A percentile compares a stretch with the other conserved stretches of the same genome.
Evolutionary conservation across 2,888 invertebrate species (phyloP).

Genomic region (Chesias legatella): DNA sequence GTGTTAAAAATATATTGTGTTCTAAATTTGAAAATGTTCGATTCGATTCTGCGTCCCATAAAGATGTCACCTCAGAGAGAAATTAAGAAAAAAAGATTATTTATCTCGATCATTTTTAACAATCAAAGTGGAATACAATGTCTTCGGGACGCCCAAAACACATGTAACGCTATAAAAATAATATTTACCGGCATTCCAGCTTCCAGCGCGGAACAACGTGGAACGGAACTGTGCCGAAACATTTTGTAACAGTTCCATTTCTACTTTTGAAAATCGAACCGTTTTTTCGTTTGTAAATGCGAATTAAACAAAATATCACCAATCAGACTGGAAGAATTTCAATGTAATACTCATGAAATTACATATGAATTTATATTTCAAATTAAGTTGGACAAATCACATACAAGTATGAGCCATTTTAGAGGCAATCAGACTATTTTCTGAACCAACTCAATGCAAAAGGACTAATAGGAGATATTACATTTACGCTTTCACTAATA

Average conservation of each 20-base stretch:
- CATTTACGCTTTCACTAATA: constrained; percentile 39
- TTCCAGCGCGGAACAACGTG: constrained; percentile 13
- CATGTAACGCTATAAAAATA: constrained; percentile 30
- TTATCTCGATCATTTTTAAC: constrained; percentile 41
- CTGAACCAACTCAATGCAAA: too few relatives aligned
- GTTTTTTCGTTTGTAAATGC: too few relatives aligned
- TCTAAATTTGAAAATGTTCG: constrained; percentile 26
- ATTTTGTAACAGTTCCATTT: constrained; percentile 22
- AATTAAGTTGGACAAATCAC: too few relatives aligned
- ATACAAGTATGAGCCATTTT: too few relatives aligned
- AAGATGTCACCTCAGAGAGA: constrained; percentile 21
- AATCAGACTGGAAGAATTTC: too few relatives aligned
- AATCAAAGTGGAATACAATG: constrained; percentile 42
- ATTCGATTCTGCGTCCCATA: constrained; percentile 26
- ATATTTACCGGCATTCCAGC: constrained; percentile 28
- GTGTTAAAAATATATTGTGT: constrained; percentile 15
- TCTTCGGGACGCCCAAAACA: constrained; percentile 30
- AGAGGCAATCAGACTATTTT: too few relatives aligned
- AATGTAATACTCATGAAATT: too few relatives aligned
- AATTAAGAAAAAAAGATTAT: constrained; percentile 25
- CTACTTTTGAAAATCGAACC: constrained; percentile 9
- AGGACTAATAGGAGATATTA: too few relatives aligned
- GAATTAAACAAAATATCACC: too few relatives aligned
- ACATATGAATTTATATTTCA: too few relatives aligned
- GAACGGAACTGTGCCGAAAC: constrained; percentile 25